These are phyloP conservation scores for Pristionchus mayeri DNA, from an alignment of 2,888 invertebrate species.

Conservation along the genomic window DNA sequence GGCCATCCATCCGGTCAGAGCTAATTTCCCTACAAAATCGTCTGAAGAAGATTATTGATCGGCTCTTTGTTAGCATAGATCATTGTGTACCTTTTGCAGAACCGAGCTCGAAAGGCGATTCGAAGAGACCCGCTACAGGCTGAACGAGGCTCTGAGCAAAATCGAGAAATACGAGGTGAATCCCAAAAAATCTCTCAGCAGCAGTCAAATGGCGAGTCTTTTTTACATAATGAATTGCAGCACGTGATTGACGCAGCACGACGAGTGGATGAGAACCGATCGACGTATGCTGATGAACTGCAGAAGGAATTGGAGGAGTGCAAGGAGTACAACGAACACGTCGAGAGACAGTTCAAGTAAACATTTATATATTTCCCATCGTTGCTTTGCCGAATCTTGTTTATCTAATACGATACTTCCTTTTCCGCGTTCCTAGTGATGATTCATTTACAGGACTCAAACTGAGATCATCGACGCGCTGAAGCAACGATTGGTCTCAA, in stretches of 20 bases:
- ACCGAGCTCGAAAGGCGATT: constrained; percentile 70
- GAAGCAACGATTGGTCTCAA: constrained; percentile 67
- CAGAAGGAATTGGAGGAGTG: constrained; percentile 51
- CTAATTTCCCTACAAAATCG: too few species aligned
- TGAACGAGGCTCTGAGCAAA: constrained; percentile 64
- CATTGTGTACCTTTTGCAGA: constrained; percentile 52
- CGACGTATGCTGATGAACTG: constrained; percentile 42
- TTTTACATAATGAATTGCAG: not conserved
- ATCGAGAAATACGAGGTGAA: constrained; percentile 64
- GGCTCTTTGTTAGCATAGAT: too few species aligned
- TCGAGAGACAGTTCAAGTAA: constrained; percentile 63
- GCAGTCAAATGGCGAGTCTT: not conserved
- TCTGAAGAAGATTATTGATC: too few species aligned
- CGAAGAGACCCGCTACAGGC: constrained; percentile 68
- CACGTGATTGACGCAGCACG: constrained; percentile 44
- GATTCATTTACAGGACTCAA: constrained; percentile 67
- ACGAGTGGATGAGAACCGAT: constrained; percentile 41
- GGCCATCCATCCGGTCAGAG: constrained; percentile 60
- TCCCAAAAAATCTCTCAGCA: not conserved
- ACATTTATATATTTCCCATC: not conserved
- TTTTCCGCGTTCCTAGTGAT: too few species aligned
- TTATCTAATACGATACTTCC: not conserved
- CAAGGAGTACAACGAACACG: constrained; percentile 63
- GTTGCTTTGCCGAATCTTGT: not conserved
- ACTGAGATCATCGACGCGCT: constrained; percentile 71